Conservation (phyloP, 2,888 invertebrate species). For the Phalangium opilio region DNA sequence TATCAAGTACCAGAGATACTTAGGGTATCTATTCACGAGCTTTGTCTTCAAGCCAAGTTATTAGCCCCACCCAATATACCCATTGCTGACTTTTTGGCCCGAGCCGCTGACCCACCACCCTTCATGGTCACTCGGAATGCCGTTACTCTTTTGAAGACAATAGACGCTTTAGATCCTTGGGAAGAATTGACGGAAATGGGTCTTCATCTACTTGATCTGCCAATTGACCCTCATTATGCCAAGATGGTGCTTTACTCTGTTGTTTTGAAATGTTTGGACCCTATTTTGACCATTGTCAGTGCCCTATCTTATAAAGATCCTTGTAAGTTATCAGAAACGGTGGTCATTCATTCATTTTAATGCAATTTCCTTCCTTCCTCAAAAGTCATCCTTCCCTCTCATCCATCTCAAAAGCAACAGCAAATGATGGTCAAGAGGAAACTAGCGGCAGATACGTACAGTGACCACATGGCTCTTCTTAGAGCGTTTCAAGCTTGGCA, state of each 20-base stretch:
- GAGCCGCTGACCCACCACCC: conserved; percentile 74
- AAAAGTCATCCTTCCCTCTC: conserved; percentile 44
- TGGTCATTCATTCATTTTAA: neutral
- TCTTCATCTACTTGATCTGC: conserved; percentile 71
- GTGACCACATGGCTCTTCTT: conserved; percentile 78
- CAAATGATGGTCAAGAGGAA: conserved; percentile 47
- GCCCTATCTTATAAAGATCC: conserved; percentile 56
- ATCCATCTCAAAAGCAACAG: conserved; percentile 47
- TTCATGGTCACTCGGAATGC: conserved; percentile 59
- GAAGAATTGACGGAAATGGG: conserved; percentile 80
- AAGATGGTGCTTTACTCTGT: conserved; percentile 82
- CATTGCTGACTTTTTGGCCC: conserved; percentile 64
- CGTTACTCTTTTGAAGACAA: conserved; percentile 44
- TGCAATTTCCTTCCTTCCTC: no score
- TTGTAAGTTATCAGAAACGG: conserved; percentile 30
- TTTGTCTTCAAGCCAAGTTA: conserved; percentile 72
- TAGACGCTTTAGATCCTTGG: conserved; percentile 68
- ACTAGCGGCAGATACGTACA: conserved; percentile 57
- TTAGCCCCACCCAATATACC: conserved; percentile 55
- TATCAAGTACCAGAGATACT: conserved; percentile 75
- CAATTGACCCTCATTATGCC: conserved; percentile 77
- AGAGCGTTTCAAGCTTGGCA: conserved; percentile 73
- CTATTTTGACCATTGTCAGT: conserved; percentile 77
- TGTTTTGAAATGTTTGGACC: conserved; percentile 80
- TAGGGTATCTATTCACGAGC: conserved; percentile 60